Evolutionary conservation across 2,797 vertebrate species (phyloP).

Genomic region (Synaphobranchus kaupii): DNA sequence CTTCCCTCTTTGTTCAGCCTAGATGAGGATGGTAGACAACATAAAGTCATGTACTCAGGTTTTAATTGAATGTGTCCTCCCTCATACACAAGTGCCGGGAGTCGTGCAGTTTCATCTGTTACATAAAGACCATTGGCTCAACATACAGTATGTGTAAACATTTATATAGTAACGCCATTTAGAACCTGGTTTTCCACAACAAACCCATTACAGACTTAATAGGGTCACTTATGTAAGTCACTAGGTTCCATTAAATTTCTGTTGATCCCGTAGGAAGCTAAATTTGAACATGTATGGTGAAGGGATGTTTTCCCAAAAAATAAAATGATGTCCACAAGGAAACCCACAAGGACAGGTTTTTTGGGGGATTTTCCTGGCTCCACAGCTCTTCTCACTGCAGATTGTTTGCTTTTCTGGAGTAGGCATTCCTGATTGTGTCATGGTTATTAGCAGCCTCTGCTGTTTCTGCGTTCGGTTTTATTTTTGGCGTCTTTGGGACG

Average conservation of each 20-base stretch:
- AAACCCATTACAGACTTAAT: slow-evolving; percentile 60
- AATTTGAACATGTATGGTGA: slow-evolving; percentile 46
- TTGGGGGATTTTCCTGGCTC: background rate
- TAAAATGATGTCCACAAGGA: slow-evolving; percentile 42
- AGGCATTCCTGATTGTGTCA: background rate
- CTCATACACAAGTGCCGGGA: slow-evolving; percentile 35
- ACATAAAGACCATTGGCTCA: slow-evolving; percentile 61
- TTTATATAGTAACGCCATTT: slow-evolving; percentile 64
- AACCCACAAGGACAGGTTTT: slow-evolving; percentile 32
- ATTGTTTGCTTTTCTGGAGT: background rate
- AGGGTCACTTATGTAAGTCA: slow-evolving; percentile 64
- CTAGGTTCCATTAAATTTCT: slow-evolving; percentile 53
- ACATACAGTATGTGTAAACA: slow-evolving; percentile 66
- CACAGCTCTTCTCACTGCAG: background rate
- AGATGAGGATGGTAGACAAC: slow-evolving; percentile 46
- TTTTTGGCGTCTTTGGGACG: no score
- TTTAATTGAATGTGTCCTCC: background rate
- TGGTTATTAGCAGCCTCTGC: no score
- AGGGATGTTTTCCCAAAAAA: slow-evolving; percentile 49
- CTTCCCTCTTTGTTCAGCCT: slow-evolving; percentile 35
- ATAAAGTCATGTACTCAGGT: background rate
- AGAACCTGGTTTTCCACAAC: slow-evolving; percentile 56
- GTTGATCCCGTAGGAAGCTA: slow-evolving; percentile 49
- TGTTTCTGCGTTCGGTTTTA: no score
- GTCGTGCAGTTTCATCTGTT: slow-evolving; percentile 56